Evolutionary conservation across 2,888 invertebrate genomes (phyloP), one percentile per base, ranked within the genome.

Genomic region (Dolichopus griseipennis): DNA sequence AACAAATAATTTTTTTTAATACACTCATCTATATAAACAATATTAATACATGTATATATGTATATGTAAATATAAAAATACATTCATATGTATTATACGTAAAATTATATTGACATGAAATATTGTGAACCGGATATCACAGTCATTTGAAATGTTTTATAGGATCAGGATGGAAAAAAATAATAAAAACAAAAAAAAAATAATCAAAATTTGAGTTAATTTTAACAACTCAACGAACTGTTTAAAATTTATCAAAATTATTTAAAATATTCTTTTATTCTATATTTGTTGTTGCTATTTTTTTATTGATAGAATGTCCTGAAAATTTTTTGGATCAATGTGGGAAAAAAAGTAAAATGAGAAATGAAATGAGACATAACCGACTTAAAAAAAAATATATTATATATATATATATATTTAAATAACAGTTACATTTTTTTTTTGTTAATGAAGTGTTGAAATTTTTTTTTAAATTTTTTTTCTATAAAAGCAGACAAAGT

Each of bases 181-280:
- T 2, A 18, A 52, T 52, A 52, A 18, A 12, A 52, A 18, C 2
- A 52, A 52, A 52, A 52, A 52, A 52, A 41, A 41, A 41, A 41
- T 12, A 6, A 52, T 18, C 15, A 18, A 52, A 52, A 18, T 52
- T 52, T n/a, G 18, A 52, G 52, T 52, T 52, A 64, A 27, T 64
- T 64, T 64, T 64, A 64, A 64, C 64, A 64, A 64, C 64, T 64
- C 20, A 64, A 64, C 33, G 64, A 64, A 20, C 37, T 64, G 33
- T 37, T 64, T 64, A 34, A 64, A 64, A 33, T 64, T 64, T 62
- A 63, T 63, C 18, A 63, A 27, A 63, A 63, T 63, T 18, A 63
- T 27, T 63, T 63, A 52, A 27, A 52, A 52, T 52, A 52, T 18
- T 52, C 18, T 52, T 52, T 52, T 15, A 4, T 52, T 52, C 18